Evolutionary conservation across 30 jellyfish, hydroid and myxozoan genomes (phyloP).

Genomic region (Kudoa iwatai): DNA sequence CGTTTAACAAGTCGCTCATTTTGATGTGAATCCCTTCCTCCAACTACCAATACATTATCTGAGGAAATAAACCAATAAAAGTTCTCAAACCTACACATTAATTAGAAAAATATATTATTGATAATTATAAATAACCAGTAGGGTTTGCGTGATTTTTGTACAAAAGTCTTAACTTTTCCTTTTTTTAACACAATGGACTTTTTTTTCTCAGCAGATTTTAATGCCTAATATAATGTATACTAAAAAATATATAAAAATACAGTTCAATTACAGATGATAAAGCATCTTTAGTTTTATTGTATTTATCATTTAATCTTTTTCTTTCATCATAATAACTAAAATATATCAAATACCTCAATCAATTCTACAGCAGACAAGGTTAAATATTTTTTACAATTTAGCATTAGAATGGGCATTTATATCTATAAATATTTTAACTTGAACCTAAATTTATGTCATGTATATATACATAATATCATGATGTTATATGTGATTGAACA

Average conservation of each 20-base stretch:
- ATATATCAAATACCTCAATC: background rate
- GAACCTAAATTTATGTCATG: too few species aligned
- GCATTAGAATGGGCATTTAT: too few species aligned
- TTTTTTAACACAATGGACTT: slow-evolving; percentile 36
- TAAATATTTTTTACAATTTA: too few species aligned
- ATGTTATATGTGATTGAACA: too few species aligned
- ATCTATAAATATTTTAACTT: too few species aligned
- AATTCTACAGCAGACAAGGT: too few species aligned
- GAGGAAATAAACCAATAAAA: slow-evolving; percentile 78
- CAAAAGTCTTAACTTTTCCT: slow-evolving; percentile 29
- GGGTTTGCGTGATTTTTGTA: slow-evolving; percentile 45
- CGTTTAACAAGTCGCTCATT: slow-evolving; percentile 58
- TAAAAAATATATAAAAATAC: background rate
- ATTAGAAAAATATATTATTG: background rate
- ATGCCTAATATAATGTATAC: slow-evolving; percentile 9
- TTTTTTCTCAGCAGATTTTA: slow-evolving; percentile 45
- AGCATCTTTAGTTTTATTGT: slow-evolving; percentile 29
- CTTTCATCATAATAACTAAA: slow-evolving; percentile 3
- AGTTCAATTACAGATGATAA: slow-evolving; percentile 9
- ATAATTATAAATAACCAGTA: slow-evolving; percentile 13
- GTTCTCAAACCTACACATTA: slow-evolving; percentile 41
- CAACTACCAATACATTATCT: slow-evolving; percentile 46
- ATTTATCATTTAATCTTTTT: slow-evolving; percentile 37
- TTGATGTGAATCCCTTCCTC: slow-evolving; percentile 86
- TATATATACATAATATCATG: too few species aligned